Conservation (phyloP, 2,113 vertebrate species). For the Myiozetetes cayanensis region DNA sequence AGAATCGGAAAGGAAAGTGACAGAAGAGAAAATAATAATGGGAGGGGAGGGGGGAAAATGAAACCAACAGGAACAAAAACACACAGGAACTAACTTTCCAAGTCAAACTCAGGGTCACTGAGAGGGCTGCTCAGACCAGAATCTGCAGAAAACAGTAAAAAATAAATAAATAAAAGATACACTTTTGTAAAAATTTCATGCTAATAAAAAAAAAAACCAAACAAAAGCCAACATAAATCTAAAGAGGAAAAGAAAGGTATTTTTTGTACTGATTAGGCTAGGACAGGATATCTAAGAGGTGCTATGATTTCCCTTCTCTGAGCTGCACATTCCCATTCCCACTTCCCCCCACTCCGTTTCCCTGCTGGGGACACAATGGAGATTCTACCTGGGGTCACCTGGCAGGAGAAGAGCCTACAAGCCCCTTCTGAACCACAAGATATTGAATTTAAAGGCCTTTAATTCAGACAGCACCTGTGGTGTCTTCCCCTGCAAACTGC, state of each 20-base stretch:
- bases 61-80: slow-evolving; percentile 81
- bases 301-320: neutral
- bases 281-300: neutral
- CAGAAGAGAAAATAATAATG: slow-evolving; percentile 32
- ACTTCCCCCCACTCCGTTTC: neutral
- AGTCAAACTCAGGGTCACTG: slow-evolving; percentile 94
- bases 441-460: neutral
- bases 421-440: neutral
- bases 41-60: slow-evolving; percentile 48
- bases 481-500: neutral
- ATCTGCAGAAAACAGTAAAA: slow-evolving; percentile 94
- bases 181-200: slow-evolving; percentile 59
- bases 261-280: neutral
- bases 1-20: slow-evolving; percentile 27
- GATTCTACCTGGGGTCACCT: neutral
- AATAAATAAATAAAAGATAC: slow-evolving; percentile 73
- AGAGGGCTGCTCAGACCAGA: slow-evolving; percentile 96
- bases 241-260: slow-evolving; percentile 61
- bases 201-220: slow-evolving; percentile 11
- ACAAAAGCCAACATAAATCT: slow-evolving; percentile 62
- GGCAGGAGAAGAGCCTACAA: neutral
- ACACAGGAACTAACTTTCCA: slow-evolving; percentile 96
- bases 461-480: neutral
- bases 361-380: neutral
- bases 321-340: neutral